Percentiles rank a stretch among this genome's conserved stretches.
Evolutionary conservation across 2,888 invertebrate genomes (phyloP).

Genomic region (Bruchidius siliquastri): DNA sequence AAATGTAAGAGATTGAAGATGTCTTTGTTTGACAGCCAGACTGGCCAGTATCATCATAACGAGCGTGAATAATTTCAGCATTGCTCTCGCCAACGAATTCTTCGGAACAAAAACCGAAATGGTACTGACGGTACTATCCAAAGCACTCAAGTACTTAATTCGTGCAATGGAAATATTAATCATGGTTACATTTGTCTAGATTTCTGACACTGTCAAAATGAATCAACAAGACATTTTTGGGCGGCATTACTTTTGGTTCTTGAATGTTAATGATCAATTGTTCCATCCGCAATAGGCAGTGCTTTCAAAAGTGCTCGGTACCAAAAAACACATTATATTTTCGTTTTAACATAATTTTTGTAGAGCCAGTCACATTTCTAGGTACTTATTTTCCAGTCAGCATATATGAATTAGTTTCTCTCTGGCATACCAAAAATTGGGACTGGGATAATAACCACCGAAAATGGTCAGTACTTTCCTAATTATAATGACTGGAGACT

Average conservation of each 20-base stretch:
- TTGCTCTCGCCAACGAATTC: not conserved
- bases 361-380: too few relatives aligned
- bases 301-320: not conserved
- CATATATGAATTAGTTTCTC: too few relatives aligned
- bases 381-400: too few relatives aligned
- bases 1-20: constrained; percentile 96
- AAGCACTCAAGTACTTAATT: not conserved
- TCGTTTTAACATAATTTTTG: too few relatives aligned
- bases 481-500: too few relatives aligned
- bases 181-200: not conserved
- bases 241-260: not conserved
- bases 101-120: too few relatives aligned
- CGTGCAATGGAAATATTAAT: not conserved
- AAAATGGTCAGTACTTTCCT: too few relatives aligned
- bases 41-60: constrained; percentile 60
- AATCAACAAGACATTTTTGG: too few relatives aligned
- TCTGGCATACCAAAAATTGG: too few relatives aligned
- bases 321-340: too few relatives aligned
- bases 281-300: not conserved
- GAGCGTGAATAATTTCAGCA: constrained; percentile 50
- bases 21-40: constrained; percentile 74
- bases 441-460: too few relatives aligned
- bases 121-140: too few relatives aligned
- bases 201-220: not conserved
- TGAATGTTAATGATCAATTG: not conserved